Conservation (phyloP, 2,888 invertebrate species). For the Tuta absoluta region DNA sequence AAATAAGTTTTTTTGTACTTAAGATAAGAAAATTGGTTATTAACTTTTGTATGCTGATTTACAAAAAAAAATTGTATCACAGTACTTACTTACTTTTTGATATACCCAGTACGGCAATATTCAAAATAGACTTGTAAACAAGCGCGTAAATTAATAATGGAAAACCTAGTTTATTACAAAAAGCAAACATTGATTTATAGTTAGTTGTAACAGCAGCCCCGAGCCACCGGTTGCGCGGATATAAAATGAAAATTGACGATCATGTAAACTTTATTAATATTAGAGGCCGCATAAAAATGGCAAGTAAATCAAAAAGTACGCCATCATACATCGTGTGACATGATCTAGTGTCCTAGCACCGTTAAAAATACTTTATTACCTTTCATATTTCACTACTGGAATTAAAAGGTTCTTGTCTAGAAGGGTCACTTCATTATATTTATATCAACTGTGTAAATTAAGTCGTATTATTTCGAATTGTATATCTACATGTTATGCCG, state of each 20-base stretch:
- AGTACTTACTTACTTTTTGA: too few relatives aligned
- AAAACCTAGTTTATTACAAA: constrained; percentile 37
- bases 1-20: too few relatives aligned
- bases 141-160: constrained; percentile 16
- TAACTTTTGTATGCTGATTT: too few relatives aligned
- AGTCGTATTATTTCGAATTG: neutral
- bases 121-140: constrained; percentile 4
- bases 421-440: neutral
- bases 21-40: too few relatives aligned
- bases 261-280: constrained; percentile 77
- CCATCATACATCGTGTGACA: constrained; percentile 43
- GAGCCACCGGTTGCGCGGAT: constrained; percentile 45
- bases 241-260: constrained; percentile 75
- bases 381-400: constrained; percentile 49
- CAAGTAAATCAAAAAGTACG: constrained; percentile 65
- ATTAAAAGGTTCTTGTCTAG: neutral
- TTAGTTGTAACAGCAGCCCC: constrained; percentile 53
- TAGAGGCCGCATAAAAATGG: constrained; percentile 69
- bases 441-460: neutral
- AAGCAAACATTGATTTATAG: constrained; percentile 66
- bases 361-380: constrained; percentile 73
- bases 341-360: constrained; percentile 40
- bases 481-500: too few relatives aligned
- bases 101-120: neutral
- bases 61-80: too few relatives aligned